These are phyloP conservation scores for Acanthurus tractus DNA, from an alignment of 2,797 vertebrate species.

Conservation along the genomic window DNA sequence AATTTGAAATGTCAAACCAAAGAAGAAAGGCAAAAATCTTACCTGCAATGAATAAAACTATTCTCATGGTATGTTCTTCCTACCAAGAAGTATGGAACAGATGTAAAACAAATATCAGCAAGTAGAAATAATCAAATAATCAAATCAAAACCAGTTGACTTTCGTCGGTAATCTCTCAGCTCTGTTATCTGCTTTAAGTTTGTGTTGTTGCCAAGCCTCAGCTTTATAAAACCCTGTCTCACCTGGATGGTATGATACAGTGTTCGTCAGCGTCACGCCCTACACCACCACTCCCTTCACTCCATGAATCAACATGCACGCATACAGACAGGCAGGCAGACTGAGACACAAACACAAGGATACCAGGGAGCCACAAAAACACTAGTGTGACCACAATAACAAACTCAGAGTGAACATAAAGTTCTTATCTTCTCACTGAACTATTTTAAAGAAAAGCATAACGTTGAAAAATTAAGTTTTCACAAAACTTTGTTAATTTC, in stretches of 20 bases:
- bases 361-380: neutral
- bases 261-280: slow-evolving; percentile 91
- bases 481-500: no score
- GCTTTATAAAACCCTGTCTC: slow-evolving; percentile 86
- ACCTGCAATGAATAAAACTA: slow-evolving; percentile 81
- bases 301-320: slow-evolving; percentile 75
- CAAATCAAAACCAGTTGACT: neutral
- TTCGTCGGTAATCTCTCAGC: neutral
- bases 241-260: slow-evolving; percentile 86
- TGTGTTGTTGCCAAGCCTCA: slow-evolving; percentile 9
- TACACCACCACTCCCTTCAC: slow-evolving; percentile 72
- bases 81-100: slow-evolving; percentile 33
- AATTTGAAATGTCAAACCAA: neutral
- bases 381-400: no score
- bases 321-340: slow-evolving; percentile 32
- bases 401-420: no score
- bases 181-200: neutral
- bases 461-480: no score
- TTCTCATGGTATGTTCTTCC: slow-evolving; percentile 68
- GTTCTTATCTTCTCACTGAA: no score
- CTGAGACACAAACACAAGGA: slow-evolving; percentile 4
- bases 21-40: slow-evolving; percentile 34
- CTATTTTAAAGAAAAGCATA: no score
- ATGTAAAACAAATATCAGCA: slow-evolving; percentile 15
- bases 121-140: neutral